A percentile compares a stretch with the other conserved stretches of the same genome.
Conservation (phyloP, 2,113 vertebrate genomes). For the Megaleporinus macrocephalus region DNA sequence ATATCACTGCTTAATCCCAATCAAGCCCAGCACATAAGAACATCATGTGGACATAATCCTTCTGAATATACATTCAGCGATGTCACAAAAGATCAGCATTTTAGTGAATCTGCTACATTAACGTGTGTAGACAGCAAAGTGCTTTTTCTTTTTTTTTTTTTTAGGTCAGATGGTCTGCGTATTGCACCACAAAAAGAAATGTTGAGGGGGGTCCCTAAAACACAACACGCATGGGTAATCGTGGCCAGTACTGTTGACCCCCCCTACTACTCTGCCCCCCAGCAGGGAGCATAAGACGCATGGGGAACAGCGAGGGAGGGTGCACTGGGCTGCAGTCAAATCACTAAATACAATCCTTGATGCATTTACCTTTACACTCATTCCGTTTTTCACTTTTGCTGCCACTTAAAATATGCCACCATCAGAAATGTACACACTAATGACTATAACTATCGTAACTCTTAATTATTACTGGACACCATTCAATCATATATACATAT, state of each 20-base stretch:
- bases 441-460: too few species aligned
- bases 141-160: slow-evolving; percentile 62
- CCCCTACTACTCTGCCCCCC: neutral
- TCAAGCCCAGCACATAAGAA: slow-evolving; percentile 34
- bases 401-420: too few species aligned
- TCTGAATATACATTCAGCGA: neutral
- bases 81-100: slow-evolving; percentile 62
- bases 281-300: slow-evolving; percentile 33
- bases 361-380: slow-evolving; percentile 48
- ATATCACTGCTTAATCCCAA: slow-evolving; percentile 74
- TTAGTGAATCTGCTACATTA: slow-evolving; percentile 60
- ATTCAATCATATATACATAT: too few species aligned
- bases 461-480: too few species aligned
- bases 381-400: neutral
- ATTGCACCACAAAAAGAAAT: slow-evolving; percentile 70
- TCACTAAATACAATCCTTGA: slow-evolving; percentile 63
- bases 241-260: slow-evolving; percentile 48
- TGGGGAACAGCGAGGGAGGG: slow-evolving; percentile 65
- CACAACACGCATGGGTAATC: slow-evolving; percentile 72
- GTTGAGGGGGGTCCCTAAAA: slow-evolving; percentile 67
- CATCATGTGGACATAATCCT: neutral
- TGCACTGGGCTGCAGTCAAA: slow-evolving; percentile 65
- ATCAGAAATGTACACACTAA: too few species aligned
- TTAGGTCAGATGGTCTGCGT: slow-evolving; percentile 74
- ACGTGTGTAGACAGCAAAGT: slow-evolving; percentile 70